phyloP scores from a whole-genome alignment of 92 coral and sea anemone genomes.

The Phenganax subtilis region DNA sequence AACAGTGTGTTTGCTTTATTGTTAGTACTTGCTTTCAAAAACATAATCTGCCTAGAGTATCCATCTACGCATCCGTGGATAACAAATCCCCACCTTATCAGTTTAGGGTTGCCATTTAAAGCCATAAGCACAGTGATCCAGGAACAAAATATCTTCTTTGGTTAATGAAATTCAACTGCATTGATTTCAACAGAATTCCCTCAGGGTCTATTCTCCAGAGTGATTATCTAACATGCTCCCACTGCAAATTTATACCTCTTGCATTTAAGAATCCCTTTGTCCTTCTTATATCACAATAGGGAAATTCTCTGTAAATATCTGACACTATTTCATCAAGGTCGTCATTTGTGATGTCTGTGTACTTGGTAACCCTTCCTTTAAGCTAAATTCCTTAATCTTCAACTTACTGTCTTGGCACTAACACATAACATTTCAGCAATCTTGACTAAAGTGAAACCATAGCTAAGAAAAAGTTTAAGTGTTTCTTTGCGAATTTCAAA shows the following conservation, averaged over 20 bases:
- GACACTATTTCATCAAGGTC: background rate
- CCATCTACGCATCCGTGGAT: background rate
- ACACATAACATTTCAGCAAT: constrained; percentile 33
- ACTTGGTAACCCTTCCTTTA: no score
- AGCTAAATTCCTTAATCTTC: constrained; percentile 13
- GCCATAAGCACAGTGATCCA: background rate
- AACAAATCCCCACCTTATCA: background rate
- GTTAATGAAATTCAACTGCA: no score
- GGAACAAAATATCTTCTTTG: no score
- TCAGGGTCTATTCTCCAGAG: no score
- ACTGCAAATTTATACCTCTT: background rate
- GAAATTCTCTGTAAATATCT: constrained; percentile 10
- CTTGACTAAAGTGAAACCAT: constrained; percentile 1
- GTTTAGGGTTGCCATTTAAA: background rate
- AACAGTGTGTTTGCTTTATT: background rate
- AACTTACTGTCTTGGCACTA: constrained; percentile 30
- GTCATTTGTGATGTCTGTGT: no score
- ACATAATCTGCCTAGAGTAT: background rate
- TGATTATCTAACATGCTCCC: constrained; percentile 22
- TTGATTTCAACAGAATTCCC: no score
- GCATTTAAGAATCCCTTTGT: constrained; percentile 42
- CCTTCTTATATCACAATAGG: constrained; percentile 47
- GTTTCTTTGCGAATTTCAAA: constrained; percentile 37
- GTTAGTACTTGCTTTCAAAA: background rate
- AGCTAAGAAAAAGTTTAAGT: constrained; percentile 1